Percentiles rank a stretch among this genome's conserved stretches.
phyloP scores from a whole-genome alignment of 2,888 invertebrate species.

The Adelognathus sp. region DNA sequence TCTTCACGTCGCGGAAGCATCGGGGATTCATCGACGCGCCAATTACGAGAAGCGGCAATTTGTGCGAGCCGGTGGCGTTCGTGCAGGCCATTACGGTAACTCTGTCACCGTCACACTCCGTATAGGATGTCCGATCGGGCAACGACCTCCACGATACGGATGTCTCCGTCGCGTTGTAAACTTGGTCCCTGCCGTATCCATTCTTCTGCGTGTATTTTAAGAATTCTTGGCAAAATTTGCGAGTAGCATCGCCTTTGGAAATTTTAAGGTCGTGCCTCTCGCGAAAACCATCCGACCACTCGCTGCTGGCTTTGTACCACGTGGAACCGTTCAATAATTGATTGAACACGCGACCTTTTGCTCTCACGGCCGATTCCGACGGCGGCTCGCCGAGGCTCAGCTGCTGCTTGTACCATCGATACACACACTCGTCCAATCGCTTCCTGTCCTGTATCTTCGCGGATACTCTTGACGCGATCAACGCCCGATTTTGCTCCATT shows the following conservation, averaged over 20 bases:
- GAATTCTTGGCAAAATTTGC: constrained; percentile 17
- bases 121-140: constrained; percentile 19
- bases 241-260: constrained; percentile 6
- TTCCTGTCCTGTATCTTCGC: too few relatives aligned
- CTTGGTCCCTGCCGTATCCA: constrained; percentile 41
- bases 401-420: constrained; percentile 6
- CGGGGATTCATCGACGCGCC: constrained; percentile 67
- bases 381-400: background rate
- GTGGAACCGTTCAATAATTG: background rate
- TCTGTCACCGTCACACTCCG: constrained; percentile 61
- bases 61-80: constrained; percentile 68
- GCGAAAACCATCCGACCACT: constrained; percentile 30
- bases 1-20: constrained; percentile 59
- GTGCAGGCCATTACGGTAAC: constrained; percentile 66
- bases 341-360: background rate
- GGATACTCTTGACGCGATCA: too few relatives aligned
- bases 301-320: constrained; percentile 21
- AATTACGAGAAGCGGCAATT: constrained; percentile 67
- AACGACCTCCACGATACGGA: constrained; percentile 60
- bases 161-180: constrained; percentile 65
- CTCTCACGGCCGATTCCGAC: background rate
- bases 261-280: constrained; percentile 19
- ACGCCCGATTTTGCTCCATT: too few relatives aligned
- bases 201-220: constrained; percentile 15
- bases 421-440: background rate